Base-by-base conservation (phyloP, 2,113 vertebrate species). In the Nettapus auritus region DNA sequence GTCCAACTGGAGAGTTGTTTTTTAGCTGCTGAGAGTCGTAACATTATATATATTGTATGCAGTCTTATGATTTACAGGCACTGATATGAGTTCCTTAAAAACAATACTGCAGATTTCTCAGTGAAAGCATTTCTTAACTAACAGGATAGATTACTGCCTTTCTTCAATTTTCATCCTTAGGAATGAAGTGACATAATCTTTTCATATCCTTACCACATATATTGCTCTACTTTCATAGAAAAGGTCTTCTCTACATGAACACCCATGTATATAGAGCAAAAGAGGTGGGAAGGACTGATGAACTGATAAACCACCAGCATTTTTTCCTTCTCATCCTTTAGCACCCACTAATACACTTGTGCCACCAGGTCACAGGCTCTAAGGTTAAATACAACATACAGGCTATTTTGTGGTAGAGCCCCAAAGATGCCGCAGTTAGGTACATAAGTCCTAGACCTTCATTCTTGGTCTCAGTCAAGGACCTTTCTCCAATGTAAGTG, bases 331-430 rank as follows among this genome's bases (percentile, higher is more conserved):
- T 52, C 22, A 13, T 76, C 11, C 28, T 56, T 14, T 67, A 67
- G 48, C 15, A 67, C 13, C 28, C 0, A 0, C 31, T 59, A 48
- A 42, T 13, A 28, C 16, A 8, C 20, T 1, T 9, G 14, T 6
- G 70, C 33, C 2, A 0, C 48, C 33, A 40, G 40, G 55, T 7
- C 19, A 62, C 44, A 42, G 16, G 31, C 18, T 52, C 9, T 80
- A 56, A 76, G 23, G 20, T 80, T 34, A 77, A 18, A 44, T 25
- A 29, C 17, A 53, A 10, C 20, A 4, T 57, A 33, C 20, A 52
- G 10, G 17, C 3, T 53, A 15, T 73, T 82, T 79, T 69, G 33
- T 8, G 13, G 2, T 29, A 73, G 26, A 77, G 53, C 3, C 53
- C 16, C 60, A 73, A 53, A 68, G 77, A 42, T 22, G 6, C 57